A percentile compares a stretch with the other conserved stretches of the same genome.
Conservation (phyloP, 2,113 vertebrate genomes). For the Tachuris rubrigastra region DNA sequence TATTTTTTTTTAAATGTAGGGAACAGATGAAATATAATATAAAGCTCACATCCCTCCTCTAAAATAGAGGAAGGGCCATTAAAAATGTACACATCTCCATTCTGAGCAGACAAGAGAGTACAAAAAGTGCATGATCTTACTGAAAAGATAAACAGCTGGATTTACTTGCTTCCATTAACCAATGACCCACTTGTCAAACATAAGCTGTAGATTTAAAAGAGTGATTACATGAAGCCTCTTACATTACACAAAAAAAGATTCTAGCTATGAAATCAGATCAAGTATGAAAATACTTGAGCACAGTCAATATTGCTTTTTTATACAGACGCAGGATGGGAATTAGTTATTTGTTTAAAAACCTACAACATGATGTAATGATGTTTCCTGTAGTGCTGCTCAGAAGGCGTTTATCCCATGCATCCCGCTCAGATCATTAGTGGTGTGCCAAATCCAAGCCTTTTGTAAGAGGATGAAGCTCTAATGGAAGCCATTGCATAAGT, state of each 20-base stretch:
- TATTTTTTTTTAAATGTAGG: background rate
- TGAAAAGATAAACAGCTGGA: conserved; percentile 62
- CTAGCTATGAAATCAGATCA: conserved; percentile 15
- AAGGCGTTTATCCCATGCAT: background rate
- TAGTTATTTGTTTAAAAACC: background rate
- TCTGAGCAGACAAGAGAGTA: background rate
- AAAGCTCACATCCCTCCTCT: background rate
- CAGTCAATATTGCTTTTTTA: background rate
- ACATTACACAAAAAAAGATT: background rate
- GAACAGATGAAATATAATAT: background rate
- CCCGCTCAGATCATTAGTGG: background rate
- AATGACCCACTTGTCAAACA: conserved; percentile 64
- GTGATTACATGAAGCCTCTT: conserved; percentile 54
- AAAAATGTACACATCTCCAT: conserved; percentile 9
- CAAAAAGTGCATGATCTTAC: background rate
- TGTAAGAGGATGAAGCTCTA: conserved; percentile 46
- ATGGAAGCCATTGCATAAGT: conserved; percentile 4
- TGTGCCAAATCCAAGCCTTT: conserved; percentile 8
- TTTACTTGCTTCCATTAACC: conserved; percentile 60
- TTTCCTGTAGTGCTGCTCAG: background rate
- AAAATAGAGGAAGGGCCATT: background rate
- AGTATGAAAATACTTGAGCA: background rate
- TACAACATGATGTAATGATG: background rate
- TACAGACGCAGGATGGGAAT: background rate
- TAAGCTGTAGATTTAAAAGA: conserved; percentile 57